Evolutionary conservation across 2,113 vertebrate genomes (phyloP), one percentile per base, ranked within the genome.

Genomic region (Mormyrus iriodes): DNA sequence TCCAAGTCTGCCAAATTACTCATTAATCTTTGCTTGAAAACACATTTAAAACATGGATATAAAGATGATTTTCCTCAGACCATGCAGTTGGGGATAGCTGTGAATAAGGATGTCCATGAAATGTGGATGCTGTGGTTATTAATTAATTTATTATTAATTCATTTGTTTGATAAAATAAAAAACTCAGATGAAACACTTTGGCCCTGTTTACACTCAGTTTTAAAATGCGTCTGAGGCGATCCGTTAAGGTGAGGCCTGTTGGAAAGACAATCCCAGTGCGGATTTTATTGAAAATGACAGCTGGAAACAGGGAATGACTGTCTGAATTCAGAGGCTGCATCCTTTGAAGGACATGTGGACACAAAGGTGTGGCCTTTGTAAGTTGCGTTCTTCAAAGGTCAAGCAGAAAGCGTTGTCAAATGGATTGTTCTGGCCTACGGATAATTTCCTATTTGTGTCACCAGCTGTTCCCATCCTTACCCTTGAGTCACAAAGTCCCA

Each of bases 61-160:
- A 31, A 10, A 13, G 19, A n/a, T 27, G 13, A 51, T 51, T 9
- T 13, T 88, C 21, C 19, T 88, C 39, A 88, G 31, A 65, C 55
- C 13, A 1, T 58, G 31, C 21, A 39, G 42, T 39, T 35, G 44
- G 5, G 17, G 39, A 42, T 5, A 65, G 12, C 42, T 58, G 49
- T 21, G 86, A 65, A 35, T 58, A 65, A 19, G 27, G 39, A 19
- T 35, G 13, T 58, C 31, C 15, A 15, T 21, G 85, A 61, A 7
- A 87, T 24, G 10, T 55, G 58, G 17, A 39, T 6, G 27, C 53
- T 17, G 39, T 6, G 39, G 53, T 61, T 27, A 87, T 87, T 87
- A 44, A 87, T 61, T 87, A 17, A 69, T 88, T 24, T 24, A 69
- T 88, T 61, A 87, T 61, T 87, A 17, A 69, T 88, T 24, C 42